Evolutionary conservation across 2,888 invertebrate species (phyloP), one percentile per base, ranked within the genome.

Genomic region (Dendrolimus houi): DNA sequence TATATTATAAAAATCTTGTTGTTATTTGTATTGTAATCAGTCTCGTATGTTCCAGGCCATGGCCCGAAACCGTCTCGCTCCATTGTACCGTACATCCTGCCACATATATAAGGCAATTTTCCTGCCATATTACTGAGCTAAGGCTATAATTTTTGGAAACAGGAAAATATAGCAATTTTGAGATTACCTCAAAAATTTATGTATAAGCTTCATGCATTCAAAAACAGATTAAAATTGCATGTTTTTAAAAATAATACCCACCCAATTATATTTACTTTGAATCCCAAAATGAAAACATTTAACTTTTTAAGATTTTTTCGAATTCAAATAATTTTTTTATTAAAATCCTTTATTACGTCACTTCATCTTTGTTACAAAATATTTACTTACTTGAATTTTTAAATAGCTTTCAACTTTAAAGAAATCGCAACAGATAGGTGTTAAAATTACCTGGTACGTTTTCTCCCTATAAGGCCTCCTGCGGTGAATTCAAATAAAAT

Each of bases 41-140:
- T 75, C 70, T 66, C 65, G 72, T 77, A 76, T 72, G 77, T 83
- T 83, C 81, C 74, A 75, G 66, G 77, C 83, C 72, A 62, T 81
- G 75, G 81, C 77, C 85, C 89, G 82, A 85, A 84, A 84, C 88
- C 81, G 90, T 87, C 81, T 83, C 87, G 90, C 87, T 89, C 83
- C 86, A 85, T 75, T 85, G 88, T 87, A 69, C 79, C 87, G 89
- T 83, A 79, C 81, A 89, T 90, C 89, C 89, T 88, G 87, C 77
- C 79, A 71, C 71, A 69, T 71, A 78, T 78, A 79, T 77, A 79
- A 74, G 80, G 54, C 53, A 59, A 79, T 83, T 85, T 85, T 83
- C 81, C 75, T 47, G 47, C 47, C 12, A 47, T 47, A 10, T 29
- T 29, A 29, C 29, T 29, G 6, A 29, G 29, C 29, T 29, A 29